Conservation (phyloP, 2,888 invertebrate genomes). For the Philonicus albiceps region DNA sequence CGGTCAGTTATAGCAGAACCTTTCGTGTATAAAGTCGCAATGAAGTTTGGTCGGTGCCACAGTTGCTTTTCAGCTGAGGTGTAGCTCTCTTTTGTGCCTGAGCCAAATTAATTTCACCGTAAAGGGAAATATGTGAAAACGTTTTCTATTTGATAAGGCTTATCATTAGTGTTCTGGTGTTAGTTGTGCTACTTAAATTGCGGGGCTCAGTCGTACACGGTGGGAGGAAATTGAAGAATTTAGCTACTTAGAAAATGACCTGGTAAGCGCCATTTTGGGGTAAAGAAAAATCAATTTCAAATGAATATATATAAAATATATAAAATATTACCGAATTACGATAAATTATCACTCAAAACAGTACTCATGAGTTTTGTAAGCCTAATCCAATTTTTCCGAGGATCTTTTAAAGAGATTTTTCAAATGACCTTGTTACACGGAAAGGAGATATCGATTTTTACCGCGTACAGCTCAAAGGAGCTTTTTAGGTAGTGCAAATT, state of each 20-base stretch:
- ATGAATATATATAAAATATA: neutral
- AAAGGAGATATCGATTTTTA: constrained; percentile 51
- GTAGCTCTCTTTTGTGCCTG: neutral
- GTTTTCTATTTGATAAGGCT: neutral
- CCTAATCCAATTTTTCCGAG: constrained; percentile 40
- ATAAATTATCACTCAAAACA: neutral
- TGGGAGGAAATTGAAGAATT: constrained; percentile 31
- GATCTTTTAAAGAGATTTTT: constrained; percentile 62
- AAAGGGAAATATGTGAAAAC: constrained; percentile 12
- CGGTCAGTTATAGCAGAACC: constrained; percentile 23
- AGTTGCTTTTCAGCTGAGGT: constrained; percentile 5
- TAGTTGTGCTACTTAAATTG: neutral
- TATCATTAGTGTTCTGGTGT: constrained; percentile 19
- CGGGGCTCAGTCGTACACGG: neutral
- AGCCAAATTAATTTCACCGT: neutral
- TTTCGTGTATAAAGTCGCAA: constrained; percentile 11
- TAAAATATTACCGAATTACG: neutral
- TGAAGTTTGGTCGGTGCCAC: constrained; percentile 3
- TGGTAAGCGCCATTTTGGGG: constrained; percentile 53
- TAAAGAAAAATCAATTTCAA: constrained; percentile 35
- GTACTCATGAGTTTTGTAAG: neutral
- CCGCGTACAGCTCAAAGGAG: neutral
- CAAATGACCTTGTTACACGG: constrained; percentile 64
- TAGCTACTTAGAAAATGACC: constrained; percentile 48
- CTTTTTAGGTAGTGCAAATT: constrained; percentile 6